phyloP scores from a whole-genome alignment of 2,113 vertebrate genomes.

The Vulpes vulpes region DNA sequence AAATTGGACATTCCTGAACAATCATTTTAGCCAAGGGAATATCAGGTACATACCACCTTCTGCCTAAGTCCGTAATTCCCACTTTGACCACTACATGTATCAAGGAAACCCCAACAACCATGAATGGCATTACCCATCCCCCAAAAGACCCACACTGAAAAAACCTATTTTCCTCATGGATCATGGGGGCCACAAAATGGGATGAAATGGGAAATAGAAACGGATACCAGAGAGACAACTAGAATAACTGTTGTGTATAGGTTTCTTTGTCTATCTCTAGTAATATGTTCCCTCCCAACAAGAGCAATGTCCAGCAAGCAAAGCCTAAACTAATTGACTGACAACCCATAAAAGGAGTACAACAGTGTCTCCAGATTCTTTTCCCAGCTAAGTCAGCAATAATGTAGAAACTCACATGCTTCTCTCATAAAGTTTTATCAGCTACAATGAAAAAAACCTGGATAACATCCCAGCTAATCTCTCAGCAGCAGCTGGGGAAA shows the following conservation, averaged over 20 bases:
- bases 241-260: not conserved
- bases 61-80: not conserved
- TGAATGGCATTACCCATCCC: not conserved
- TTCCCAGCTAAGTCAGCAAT: constrained; percentile 36
- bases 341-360: not conserved
- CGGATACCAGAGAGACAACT: not conserved
- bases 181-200: not conserved
- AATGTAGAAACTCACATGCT: not conserved
- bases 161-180: too few relatives aligned
- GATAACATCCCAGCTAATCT: constrained; percentile 62
- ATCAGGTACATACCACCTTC: not conserved
- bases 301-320: not conserved
- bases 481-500: constrained; percentile 66
- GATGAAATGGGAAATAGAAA: not conserved
- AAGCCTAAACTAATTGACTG: not conserved
- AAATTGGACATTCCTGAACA: not conserved
- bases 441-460: constrained; percentile 50
- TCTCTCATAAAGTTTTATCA: constrained; percentile 60
- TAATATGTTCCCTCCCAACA: not conserved
- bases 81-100: not conserved
- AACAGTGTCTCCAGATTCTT: not conserved
- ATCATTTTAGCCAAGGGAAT: not conserved
- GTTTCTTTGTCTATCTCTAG: not conserved
- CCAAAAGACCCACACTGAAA: too few relatives aligned
- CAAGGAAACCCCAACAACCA: not conserved